Evolutionary conservation across 1,140 invertebrate genomes (phyloP).

Genomic region (Diabrotica virgifera): DNA sequence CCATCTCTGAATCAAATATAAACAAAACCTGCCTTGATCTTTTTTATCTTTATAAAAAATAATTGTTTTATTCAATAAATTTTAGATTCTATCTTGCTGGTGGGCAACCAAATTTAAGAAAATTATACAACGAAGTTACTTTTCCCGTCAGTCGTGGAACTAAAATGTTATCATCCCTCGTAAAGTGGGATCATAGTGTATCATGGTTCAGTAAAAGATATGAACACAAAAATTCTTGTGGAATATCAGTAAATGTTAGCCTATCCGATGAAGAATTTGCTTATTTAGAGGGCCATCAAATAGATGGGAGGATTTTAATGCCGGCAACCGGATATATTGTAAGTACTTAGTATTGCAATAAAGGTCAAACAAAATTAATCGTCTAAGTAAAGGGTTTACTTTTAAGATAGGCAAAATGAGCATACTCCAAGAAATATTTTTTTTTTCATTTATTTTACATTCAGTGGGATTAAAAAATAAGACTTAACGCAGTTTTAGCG

Average conservation of each 20-base stretch:
- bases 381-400: no score
- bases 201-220: conserved; percentile 60
- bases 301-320: conserved; percentile 90
- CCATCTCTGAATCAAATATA: no score
- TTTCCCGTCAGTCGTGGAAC: conserved; percentile 86
- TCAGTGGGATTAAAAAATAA: no score
- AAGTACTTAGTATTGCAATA: conserved; percentile 27
- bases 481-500: no score
- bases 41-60: no score
- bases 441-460: no score
- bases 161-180: conserved; percentile 76
- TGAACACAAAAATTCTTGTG: conserved; percentile 16
- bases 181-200: conserved; percentile 87
- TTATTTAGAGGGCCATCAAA: conserved; percentile 80
- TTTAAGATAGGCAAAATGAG: no score
- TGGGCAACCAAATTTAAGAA: conserved; percentile 67
- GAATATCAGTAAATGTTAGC: conserved; percentile 15
- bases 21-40: no score
- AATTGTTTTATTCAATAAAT: no score
- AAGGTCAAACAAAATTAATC: no score
- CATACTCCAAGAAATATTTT: no score
- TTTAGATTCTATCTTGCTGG: conserved; percentile 74
- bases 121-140: conserved; percentile 69
- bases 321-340: conserved; percentile 93
- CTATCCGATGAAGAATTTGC: conserved; percentile 8